These are phyloP conservation scores for Phodopus roborovskii DNA, from an alignment of 2,113 vertebrate species.

Conservation along the genomic window DNA sequence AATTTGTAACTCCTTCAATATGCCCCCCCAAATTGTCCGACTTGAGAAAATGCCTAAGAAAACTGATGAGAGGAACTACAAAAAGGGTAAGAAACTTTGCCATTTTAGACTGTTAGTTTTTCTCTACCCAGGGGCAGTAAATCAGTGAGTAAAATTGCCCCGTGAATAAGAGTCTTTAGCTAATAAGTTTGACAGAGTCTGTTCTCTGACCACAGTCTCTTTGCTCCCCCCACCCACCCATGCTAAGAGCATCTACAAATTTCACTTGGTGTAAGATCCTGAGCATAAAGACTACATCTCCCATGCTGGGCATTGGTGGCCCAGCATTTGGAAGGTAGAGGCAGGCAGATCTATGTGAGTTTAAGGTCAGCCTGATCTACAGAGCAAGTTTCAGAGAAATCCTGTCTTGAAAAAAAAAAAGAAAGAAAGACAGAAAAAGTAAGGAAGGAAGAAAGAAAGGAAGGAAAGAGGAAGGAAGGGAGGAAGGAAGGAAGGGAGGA, in stretches of 20 bases:
- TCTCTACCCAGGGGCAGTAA: conserved; percentile 38
- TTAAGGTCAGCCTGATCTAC: no score
- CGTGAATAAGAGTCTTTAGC: conserved; percentile 49
- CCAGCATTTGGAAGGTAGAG: no score
- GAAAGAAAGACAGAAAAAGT: no score
- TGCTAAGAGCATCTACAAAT: conserved; percentile 12
- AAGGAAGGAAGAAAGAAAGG: no score
- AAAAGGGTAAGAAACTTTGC: conserved; percentile 40
- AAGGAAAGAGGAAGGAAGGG: no score
- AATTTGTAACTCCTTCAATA: conserved; percentile 57
- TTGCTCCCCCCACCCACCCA: background rate
- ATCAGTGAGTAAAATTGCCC: conserved; percentile 52
- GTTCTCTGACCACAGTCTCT: background rate
- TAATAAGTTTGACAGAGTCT: conserved; percentile 46
- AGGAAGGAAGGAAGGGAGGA: no score
- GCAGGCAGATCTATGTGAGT: no score
- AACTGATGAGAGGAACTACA: conserved; percentile 10
- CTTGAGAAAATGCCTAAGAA: conserved; percentile 58
- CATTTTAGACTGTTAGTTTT: conserved; percentile 52
- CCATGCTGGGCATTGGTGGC: background rate
- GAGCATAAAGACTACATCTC: conserved; percentile 12
- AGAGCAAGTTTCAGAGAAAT: no score
- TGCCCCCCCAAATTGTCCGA: conserved; percentile 27
- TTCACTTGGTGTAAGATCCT: background rate
- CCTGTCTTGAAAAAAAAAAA: no score